Conservation (phyloP, 2,113 vertebrate genomes). For the Propithecus coquereli region DNA sequence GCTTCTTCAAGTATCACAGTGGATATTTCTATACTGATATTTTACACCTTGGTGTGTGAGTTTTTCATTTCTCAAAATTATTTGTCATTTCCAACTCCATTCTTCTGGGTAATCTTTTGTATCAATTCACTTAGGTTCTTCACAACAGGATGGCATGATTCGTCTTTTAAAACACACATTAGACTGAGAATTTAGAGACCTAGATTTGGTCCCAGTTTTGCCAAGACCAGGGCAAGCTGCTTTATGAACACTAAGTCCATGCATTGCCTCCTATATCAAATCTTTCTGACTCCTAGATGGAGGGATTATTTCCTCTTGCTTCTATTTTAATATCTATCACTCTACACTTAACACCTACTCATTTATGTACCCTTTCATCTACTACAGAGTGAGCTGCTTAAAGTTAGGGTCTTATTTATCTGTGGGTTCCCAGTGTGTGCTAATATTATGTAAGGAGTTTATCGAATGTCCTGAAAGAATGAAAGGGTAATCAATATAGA, state of each 20-base stretch:
- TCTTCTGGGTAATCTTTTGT: not conserved
- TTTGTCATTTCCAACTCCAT: not conserved
- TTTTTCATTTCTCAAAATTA: not conserved
- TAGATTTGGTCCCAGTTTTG: not conserved
- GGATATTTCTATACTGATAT: not conserved
- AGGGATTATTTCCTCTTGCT: not conserved
- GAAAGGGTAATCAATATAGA: not conserved
- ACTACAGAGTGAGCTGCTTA: not conserved
- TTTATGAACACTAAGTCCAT: not conserved
- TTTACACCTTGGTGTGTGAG: not conserved
- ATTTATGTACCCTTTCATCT: not conserved
- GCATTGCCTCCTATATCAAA: not conserved
- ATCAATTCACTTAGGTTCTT: not conserved
- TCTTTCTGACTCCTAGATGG: not conserved
- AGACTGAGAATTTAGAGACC: not conserved
- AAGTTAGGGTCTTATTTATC: not conserved
- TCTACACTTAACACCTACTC: not conserved
- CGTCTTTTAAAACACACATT: not conserved
- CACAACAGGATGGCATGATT: not conserved
- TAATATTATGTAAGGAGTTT: not conserved
- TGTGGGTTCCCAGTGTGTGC: not conserved
- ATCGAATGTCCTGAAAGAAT: not conserved
- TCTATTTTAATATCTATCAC: not conserved
- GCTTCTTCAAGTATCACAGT: not conserved
- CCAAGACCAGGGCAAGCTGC: not conserved